phyloP scores from a whole-genome alignment of 2,888 invertebrate genomes.

The Tetranychus truncatus region DNA sequence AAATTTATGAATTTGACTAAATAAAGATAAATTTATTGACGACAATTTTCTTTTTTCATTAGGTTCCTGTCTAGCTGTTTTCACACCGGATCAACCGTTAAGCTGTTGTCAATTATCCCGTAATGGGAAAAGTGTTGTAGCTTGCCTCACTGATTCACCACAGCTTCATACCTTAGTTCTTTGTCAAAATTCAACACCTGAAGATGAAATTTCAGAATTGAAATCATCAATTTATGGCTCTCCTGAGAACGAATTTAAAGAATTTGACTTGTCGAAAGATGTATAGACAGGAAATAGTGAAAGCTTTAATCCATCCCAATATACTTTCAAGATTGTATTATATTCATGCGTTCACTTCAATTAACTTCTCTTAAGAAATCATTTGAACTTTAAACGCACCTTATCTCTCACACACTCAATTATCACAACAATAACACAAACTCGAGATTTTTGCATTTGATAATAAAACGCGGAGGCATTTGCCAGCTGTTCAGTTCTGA shows the following conservation, averaged over 20 bases:
- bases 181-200: slow-evolving; percentile 4
- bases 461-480: too few species aligned
- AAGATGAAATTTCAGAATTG: not conserved
- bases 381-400: too few species aligned
- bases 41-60: not conserved
- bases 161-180: slow-evolving; percentile 6
- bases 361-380: too few species aligned
- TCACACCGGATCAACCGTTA: slow-evolving; percentile 9
- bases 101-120: slow-evolving; percentile 9
- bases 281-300: not conserved
- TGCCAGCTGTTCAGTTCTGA: too few species aligned
- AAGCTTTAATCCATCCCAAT: too few species aligned
- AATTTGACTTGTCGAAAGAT: slow-evolving; percentile 7
- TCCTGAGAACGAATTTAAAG: not conserved
- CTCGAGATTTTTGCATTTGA: too few species aligned
- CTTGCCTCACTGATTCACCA: slow-evolving; percentile 3
- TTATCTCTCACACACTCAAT: too few species aligned
- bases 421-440: too few species aligned
- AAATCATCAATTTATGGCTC: not conserved
- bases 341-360: too few species aligned
- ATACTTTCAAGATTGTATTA: too few species aligned
- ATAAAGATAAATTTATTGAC: not conserved
- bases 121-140: slow-evolving; percentile 5
- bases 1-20: not conserved
- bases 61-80: slow-evolving; percentile 5